phyloP scores from a whole-genome alignment of 2,113 vertebrate genomes.

The Callithrix jacchus region DNA sequence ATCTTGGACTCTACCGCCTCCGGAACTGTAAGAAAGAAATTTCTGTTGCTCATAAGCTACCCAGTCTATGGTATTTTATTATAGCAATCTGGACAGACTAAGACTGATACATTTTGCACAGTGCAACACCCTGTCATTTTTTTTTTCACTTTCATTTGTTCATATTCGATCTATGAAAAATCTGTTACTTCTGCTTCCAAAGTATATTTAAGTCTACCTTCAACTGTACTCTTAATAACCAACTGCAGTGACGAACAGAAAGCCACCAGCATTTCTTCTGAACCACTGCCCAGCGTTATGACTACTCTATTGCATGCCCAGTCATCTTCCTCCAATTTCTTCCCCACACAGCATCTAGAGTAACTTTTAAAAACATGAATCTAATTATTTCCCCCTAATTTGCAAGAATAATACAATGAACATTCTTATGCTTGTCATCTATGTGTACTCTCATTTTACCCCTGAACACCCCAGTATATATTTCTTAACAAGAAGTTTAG shows the following conservation, averaged over 20 bases:
- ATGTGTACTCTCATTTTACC: neutral
- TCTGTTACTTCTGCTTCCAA: neutral
- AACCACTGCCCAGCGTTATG: fast-evolving
- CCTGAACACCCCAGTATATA: neutral
- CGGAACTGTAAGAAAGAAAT: neutral
- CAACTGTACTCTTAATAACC: neutral
- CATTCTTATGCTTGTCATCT: neutral
- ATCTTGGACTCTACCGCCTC: neutral
- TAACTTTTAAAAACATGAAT: neutral
- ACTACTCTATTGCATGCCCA: fast-evolving
- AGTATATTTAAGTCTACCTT: neutral
- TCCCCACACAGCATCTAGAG: neutral
- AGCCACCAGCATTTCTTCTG: neutral
- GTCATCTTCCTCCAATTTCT: neutral
- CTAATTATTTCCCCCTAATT: neutral
- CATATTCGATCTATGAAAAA: neutral
- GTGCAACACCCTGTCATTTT: neutral
- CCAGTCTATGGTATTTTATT: neutral
- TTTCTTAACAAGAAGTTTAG: neutral
- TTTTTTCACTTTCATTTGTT: neutral
- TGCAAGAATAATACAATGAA: neutral
- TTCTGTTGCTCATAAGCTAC: neutral
- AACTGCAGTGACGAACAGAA: neutral
- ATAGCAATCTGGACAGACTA: neutral
- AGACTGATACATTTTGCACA: neutral